Conservation (phyloP, 2,797 vertebrate species). For the Helostoma temminkii region DNA sequence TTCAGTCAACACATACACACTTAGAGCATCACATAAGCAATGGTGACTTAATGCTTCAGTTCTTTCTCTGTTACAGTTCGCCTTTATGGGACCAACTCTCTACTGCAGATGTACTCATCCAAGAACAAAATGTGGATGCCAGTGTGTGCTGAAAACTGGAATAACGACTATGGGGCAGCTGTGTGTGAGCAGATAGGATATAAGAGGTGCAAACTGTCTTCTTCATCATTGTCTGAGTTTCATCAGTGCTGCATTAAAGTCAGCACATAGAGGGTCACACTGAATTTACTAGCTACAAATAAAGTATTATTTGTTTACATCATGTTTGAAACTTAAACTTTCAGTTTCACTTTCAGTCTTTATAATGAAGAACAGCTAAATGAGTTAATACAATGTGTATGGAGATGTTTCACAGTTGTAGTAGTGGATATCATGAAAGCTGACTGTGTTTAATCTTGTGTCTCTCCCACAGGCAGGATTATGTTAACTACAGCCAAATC, state of each 20-base stretch:
- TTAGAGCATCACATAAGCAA: neutral
- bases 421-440: too few species aligned
- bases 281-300: too few species aligned
- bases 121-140: slow-evolving; percentile 83
- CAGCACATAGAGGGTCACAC: too few species aligned
- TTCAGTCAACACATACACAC: neutral
- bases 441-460: slow-evolving; percentile 8
- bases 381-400: too few species aligned
- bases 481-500: slow-evolving; percentile 67
- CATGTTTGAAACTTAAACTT: too few species aligned
- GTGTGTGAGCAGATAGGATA: slow-evolving; percentile 91
- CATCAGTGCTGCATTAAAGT: too few species aligned
- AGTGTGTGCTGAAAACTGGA: slow-evolving; percentile 88
- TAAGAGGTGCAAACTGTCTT: slow-evolving; percentile 64
- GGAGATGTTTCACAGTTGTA: too few species aligned
- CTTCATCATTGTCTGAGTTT: too few species aligned
- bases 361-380: too few species aligned
- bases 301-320: too few species aligned
- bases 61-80: slow-evolving; percentile 82
- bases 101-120: slow-evolving; percentile 87
- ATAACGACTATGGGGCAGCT: slow-evolving; percentile 70
- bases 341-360: too few species aligned
- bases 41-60: neutral
- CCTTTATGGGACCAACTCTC: slow-evolving; percentile 83
- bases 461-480: slow-evolving; percentile 78